Conservation (phyloP, 1,140 invertebrate genomes). For the Ceratina australensis region DNA sequence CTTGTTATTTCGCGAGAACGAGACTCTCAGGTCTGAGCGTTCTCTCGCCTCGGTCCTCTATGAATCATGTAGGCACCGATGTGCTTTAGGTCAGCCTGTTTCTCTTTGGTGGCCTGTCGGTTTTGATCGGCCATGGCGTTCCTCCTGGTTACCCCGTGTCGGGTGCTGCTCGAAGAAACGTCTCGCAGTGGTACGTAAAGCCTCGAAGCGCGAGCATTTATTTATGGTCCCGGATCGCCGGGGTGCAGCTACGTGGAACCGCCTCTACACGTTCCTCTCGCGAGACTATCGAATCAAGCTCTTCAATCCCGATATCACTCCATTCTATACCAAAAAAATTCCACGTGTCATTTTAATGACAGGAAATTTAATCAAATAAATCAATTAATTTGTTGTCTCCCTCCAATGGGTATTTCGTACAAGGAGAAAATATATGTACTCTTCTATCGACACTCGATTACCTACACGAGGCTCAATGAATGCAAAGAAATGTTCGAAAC, state of each 20-base stretch:
- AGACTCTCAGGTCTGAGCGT: slow-evolving; percentile 14
- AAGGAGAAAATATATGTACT: too few species aligned
- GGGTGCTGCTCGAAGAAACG: slow-evolving; percentile 61
- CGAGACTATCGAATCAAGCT: slow-evolving; percentile 68
- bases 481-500: not conserved
- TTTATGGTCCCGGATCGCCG: slow-evolving; percentile 75
- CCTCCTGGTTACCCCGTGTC: slow-evolving; percentile 73
- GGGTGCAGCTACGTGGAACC: slow-evolving; percentile 69
- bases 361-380: too few species aligned
- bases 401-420: too few species aligned
- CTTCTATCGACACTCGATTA: too few species aligned
- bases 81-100: slow-evolving; percentile 60
- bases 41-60: slow-evolving; percentile 55
- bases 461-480: too few species aligned
- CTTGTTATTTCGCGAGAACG: slow-evolving; percentile 43
- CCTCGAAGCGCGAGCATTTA: slow-evolving; percentile 72
- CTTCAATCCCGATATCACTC: slow-evolving; percentile 46
- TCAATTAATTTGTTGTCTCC: too few species aligned
- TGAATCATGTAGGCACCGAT: slow-evolving; percentile 71
- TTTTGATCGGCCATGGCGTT: slow-evolving; percentile 75
- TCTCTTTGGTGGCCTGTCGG: slow-evolving; percentile 73
- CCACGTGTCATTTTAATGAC: too few species aligned
- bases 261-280: slow-evolving; percentile 64
- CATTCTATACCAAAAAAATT: too few species aligned
- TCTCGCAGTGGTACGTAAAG: slow-evolving; percentile 65